Base-by-base conservation (phyloP, 1,140 invertebrate species). In the Drosophila athabasca region DNA sequence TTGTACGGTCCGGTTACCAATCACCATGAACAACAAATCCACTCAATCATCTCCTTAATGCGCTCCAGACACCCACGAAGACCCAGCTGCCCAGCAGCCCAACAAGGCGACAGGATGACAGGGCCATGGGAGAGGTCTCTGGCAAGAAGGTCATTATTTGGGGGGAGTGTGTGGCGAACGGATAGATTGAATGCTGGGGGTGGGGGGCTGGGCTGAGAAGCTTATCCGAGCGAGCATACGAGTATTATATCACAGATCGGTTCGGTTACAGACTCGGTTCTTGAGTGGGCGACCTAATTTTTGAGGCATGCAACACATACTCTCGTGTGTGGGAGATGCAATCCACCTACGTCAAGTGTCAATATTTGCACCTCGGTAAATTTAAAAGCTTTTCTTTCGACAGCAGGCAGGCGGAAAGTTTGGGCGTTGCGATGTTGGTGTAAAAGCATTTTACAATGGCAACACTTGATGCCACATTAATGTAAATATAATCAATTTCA, bases 401-500 rank as follows among this genome's bases (percentile, higher is more conserved):
- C 82, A 72, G 46, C 65, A 52, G 68, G 29, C 65, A 52, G 68
- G 29, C 24, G 35, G 45, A 17, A 52, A 13, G 35, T 13, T 11
- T 3, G 35, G 11, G 35, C 11, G 11, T 11, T 5, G 4, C 35
- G 11, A 0, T 4, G 17, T 24, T 29, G 74, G 76, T 51, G 76
- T 51, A 43, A 57, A 49, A 52, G 52, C 64, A 80, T 77, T 85
- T 85, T 81, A 59, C 77, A 85, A 87, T 79, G 75, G 70, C 82
- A 88, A 76, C 83, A 80, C 79, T 89, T 88, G 79, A 89, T 65
- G 79, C 76, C 76, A 74, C 84, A 89, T 88, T 88, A 88, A 88
- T 88, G 83, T 89, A 88, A 88, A 88, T 88, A 88, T 88, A 88
- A 88, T 88, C 83, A 88, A 88, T 88, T 88, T 88, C 71, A 79